Conservation (phyloP, 92 coral and sea anemone species). For the Umimayanthus kanabou region DNA sequence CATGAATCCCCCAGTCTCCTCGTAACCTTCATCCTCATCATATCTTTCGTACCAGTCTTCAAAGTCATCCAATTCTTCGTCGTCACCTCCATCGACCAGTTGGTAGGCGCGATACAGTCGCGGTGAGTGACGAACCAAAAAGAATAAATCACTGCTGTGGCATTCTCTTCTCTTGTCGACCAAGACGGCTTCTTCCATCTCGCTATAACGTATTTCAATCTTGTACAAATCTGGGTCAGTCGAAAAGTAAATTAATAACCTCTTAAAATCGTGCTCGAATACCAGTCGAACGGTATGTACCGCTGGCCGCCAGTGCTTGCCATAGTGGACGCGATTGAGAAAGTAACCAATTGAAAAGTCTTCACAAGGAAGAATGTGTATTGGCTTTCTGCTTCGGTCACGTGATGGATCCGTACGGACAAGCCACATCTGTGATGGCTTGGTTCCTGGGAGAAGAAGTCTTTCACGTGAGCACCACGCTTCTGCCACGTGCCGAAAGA, state of each 20-base stretch:
- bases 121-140: constrained; percentile 60
- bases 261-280: constrained; percentile 87
- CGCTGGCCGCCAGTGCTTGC: constrained; percentile 74
- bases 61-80: constrained; percentile 45
- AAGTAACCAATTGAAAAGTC: constrained; percentile 77
- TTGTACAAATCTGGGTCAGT: constrained; percentile 33
- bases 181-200: constrained; percentile 68
- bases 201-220: constrained; percentile 78
- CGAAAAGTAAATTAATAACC: constrained; percentile 61
- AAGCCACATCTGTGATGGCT: constrained; percentile 62
- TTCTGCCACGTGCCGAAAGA: constrained; percentile 53
- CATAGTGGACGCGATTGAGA: constrained; percentile 60
- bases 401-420: constrained; percentile 47
- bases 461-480: constrained; percentile 73
- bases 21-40: constrained; percentile 48
- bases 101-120: constrained; percentile 56
- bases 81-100: neutral
- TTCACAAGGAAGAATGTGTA: constrained; percentile 72
- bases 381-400: constrained; percentile 48
- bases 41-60: constrained; percentile 46
- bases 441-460: constrained; percentile 8
- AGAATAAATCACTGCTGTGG: constrained; percentile 27
- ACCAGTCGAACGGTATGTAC: constrained; percentile 59
- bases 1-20: constrained; percentile 53
- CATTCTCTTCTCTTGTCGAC: constrained; percentile 53